phyloP scores from a whole-genome alignment of 2,888 invertebrate species.

The Melinaea menophilus region DNA sequence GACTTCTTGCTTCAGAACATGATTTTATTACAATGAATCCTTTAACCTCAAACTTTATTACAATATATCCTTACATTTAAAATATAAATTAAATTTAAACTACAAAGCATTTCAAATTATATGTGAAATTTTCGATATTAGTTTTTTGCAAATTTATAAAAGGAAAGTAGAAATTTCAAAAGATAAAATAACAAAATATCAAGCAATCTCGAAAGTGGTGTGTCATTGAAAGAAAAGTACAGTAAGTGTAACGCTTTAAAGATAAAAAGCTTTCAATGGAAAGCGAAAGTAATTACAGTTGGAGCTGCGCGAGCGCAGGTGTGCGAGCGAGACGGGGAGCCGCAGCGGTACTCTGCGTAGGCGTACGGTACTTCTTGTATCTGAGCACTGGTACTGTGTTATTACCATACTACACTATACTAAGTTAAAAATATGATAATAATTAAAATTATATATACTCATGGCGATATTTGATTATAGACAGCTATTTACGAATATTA shows the following conservation, averaged over 20 bases:
- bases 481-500: no score
- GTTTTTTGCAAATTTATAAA: no score
- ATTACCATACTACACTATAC: no score
- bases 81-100: no score
- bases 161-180: neutral
- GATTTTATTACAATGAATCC: conserved; percentile 13
- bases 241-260: conserved; percentile 29
- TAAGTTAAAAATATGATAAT: no score
- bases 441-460: no score
- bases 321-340: conserved; percentile 27
- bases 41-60: neutral
- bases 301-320: conserved; percentile 42
- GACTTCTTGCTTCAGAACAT: conserved; percentile 57
- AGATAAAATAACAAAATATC: conserved; percentile 9
- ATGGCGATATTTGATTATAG: no score
- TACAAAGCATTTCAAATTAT: no score
- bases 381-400: conserved; percentile 4
- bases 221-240: conserved; percentile 38
- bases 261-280: conserved; percentile 57
- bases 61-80: neutral
- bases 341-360: conserved; percentile 39
- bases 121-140: no score
- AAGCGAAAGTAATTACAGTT: conserved; percentile 65
- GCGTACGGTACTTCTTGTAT: conserved; percentile 59
- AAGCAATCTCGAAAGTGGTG: conserved; percentile 25